These are phyloP conservation scores for Solea senegalensis DNA, from an alignment of 2,113 vertebrate genomes.

Conservation along the genomic window DNA sequence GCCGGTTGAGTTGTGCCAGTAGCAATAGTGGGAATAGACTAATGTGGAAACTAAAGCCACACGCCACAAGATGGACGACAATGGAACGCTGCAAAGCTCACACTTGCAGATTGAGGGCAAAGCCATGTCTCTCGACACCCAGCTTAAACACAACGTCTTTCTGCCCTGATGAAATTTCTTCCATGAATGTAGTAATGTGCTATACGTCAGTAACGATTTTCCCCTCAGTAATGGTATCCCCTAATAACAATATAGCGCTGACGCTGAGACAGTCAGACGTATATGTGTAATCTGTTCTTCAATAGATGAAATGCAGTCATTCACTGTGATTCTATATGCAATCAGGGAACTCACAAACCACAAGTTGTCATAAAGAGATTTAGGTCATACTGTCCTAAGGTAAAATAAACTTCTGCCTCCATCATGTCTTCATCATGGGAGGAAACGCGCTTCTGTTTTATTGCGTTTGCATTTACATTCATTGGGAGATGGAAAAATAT, in stretches of 20 bases:
- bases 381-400: conserved; percentile 62
- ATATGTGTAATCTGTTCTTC: conserved; percentile 6
- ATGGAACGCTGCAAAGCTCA: conserved; percentile 67
- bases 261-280: conserved; percentile 4
- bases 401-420: conserved; percentile 65
- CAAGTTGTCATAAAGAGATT: conserved; percentile 23
- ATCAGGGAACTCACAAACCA: conserved; percentile 46
- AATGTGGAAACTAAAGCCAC: conserved; percentile 83
- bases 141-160: conserved; percentile 47
- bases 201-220: conserved; percentile 29
- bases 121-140: conserved; percentile 60
- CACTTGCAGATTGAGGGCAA: conserved; percentile 54
- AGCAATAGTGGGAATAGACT: conserved; percentile 79
- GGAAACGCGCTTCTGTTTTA: conserved; percentile 71
- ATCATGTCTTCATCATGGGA: conserved; percentile 64
- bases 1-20: conserved; percentile 70
- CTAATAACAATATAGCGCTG: conserved; percentile 14
- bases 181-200: conserved; percentile 15
- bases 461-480: conserved; percentile 66
- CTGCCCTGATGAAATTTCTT: conserved; percentile 47
- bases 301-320: conserved; percentile 35
- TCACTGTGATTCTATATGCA: conserved; percentile 49
- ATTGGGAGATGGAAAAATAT: conserved; percentile 74
- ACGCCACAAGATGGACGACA: conserved; percentile 76
- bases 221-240: neutral